Base-by-base conservation (phyloP, 92 coral and sea anemone genomes). In the Epizoanthus illoricatus region DNA sequence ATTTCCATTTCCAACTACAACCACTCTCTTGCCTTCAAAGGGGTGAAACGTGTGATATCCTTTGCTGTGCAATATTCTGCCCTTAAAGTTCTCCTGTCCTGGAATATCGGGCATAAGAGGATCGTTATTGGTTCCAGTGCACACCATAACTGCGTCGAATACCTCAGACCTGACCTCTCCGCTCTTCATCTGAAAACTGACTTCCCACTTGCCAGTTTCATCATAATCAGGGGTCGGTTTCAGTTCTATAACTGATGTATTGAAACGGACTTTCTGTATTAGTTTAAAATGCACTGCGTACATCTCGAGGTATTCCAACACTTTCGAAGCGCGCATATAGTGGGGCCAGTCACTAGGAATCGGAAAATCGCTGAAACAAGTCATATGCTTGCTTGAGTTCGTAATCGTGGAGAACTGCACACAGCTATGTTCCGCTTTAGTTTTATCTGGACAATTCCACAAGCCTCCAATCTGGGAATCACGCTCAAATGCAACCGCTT, bases 1-100 rank as follows among this genome's bases (percentile, higher is more conserved):
- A 74, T 91, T 89, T 54, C 94, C 94, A 80, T 88, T 21, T n/a
- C 98, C 98, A 75, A 93, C 90, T 33, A 94, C 90, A 13, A 94
- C 56, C 20, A 94, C 95, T 41, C 91, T 83, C 81, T 89, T 94
- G 40, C 88, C 92, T 72, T 83, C 92, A 88, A 83, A 94, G 12
- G 80, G 85, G 23, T 76, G 88, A 80, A 88, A 94, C 16, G 95
- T 92, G 79, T 90, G 84, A 88, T 94, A 94, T 36, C 79, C 87
- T 23, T 42, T 75, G 81, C 98, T 94, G 85, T 94, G 98, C 11
- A 94, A 71, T 36, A 71, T 85, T 45, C 81, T 79, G 33, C 98
- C 98, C 62, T 80, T 66, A 61, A 92, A 94, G 5, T 56, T 78
- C 36, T 90, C 92, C 76, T 89, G 49, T 0, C 98, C 95, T 72